Evolutionary conservation across 2,888 invertebrate genomes (phyloP).

Genomic region (Morpho helenor): DNA sequence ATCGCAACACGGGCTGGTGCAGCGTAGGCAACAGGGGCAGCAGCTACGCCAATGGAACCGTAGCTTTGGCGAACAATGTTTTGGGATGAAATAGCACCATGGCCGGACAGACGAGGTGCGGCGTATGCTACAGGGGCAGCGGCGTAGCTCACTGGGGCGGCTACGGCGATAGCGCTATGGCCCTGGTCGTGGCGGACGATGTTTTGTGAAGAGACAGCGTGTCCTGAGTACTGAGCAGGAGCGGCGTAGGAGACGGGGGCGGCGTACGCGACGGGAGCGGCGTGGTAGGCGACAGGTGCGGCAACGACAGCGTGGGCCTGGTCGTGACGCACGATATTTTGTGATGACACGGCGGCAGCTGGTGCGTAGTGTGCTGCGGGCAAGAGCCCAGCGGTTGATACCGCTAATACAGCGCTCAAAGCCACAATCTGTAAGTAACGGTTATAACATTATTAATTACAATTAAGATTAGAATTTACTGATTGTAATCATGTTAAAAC

Average conservation of each 20-base stretch:
- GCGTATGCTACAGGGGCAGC: constrained; percentile 31
- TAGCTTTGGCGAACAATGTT: no score
- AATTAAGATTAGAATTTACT: not conserved
- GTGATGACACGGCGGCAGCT: constrained; percentile 53
- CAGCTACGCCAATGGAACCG: constrained; percentile 14
- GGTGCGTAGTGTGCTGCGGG: constrained; percentile 50
- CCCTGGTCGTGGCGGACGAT: constrained; percentile 41
- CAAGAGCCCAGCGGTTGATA: constrained; percentile 52
- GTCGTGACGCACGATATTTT: constrained; percentile 58
- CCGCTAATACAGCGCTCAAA: constrained; percentile 50
- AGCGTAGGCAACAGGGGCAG: constrained; percentile 34
- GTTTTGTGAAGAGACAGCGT: constrained; percentile 40
- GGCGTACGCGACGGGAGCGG: constrained; percentile 30
- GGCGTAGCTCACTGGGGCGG: constrained; percentile 30
- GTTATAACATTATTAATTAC: not conserved
- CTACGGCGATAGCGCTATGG: constrained; percentile 30
- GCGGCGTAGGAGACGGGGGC: constrained; percentile 34
- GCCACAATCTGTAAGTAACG: constrained; percentile 41
- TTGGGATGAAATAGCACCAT: no score
- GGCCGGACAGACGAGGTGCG: constrained; percentile 19
- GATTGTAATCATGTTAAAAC: no score
- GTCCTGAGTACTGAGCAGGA: constrained; percentile 33
- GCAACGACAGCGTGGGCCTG: constrained; percentile 39
- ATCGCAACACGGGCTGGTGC: constrained; percentile 29
- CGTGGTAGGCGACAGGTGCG: constrained; percentile 29